phyloP scores from a whole-genome alignment of 1,140 invertebrate genomes.

The Drosophila pallidifrons region DNA sequence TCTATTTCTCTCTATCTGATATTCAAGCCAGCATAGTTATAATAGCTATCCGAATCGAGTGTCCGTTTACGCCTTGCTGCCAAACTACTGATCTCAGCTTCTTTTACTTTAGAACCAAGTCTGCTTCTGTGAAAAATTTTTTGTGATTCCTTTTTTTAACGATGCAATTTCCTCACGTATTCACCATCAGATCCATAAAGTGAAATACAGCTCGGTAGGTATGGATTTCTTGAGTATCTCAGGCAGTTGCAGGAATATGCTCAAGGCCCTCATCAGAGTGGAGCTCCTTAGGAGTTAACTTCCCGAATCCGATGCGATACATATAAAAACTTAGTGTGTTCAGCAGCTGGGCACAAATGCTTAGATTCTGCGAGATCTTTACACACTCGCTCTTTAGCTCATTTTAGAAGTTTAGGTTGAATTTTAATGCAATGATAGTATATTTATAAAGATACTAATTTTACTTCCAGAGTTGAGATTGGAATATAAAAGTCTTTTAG shows the following conservation, averaged over 20 bases:
- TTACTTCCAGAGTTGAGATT: not conserved
- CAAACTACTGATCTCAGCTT: conserved; percentile 90
- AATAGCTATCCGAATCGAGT: conserved; percentile 91
- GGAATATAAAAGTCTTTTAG: too few species aligned
- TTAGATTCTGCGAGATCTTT: conserved; percentile 53
- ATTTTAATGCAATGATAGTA: not conserved
- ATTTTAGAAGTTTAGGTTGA: conserved; percentile 51
- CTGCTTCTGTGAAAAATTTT: conserved; percentile 94
- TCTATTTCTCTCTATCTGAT: conserved; percentile 92
- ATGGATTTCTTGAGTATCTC: conserved; percentile 96
- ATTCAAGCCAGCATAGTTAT: conserved; percentile 89
- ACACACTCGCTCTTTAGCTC: conserved; percentile 63
- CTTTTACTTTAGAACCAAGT: conserved; percentile 92
- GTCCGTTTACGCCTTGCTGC: conserved; percentile 92
- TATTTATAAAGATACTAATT: conserved; percentile 30
- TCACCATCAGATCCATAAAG: conserved; percentile 98
- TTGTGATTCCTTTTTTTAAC: conserved; percentile 98
- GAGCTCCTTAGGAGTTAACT: conserved; percentile 1
- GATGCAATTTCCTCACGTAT: conserved; percentile 98
- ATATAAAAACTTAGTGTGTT: conserved; percentile 59
- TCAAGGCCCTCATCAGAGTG: conserved; percentile 36
- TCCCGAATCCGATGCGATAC: conserved; percentile 35
- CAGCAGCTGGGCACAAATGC: conserved; percentile 40
- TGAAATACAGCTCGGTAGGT: conserved; percentile 97
- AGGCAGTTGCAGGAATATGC: conserved; percentile 91